phyloP scores from a whole-genome alignment of 2,888 invertebrate genomes.

The Diloba caeruleocephala region DNA sequence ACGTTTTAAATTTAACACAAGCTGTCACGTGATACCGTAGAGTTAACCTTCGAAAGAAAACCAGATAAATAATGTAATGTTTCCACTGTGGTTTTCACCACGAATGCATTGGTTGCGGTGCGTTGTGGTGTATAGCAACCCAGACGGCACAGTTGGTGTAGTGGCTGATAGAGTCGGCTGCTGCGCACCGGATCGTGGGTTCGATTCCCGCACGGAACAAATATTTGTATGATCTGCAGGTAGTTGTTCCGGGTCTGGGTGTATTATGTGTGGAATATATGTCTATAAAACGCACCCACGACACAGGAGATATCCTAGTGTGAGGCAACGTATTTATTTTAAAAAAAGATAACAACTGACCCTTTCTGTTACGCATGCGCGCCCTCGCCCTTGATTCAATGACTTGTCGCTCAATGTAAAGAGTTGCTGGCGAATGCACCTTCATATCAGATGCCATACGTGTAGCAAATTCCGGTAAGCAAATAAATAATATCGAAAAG shows the following conservation, averaged over 20 bases:
- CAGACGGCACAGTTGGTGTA: no score
- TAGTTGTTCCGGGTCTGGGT: no score
- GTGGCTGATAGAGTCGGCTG: no score
- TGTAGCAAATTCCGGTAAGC: slow-evolving; percentile 33
- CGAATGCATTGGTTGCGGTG: slow-evolving; percentile 8
- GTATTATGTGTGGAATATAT: no score
- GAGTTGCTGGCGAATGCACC: slow-evolving; percentile 49
- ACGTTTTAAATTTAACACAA: not conserved
- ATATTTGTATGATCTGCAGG: no score
- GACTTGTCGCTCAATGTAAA: slow-evolving; percentile 69
- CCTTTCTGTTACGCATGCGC: slow-evolving; percentile 77
- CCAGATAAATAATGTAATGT: slow-evolving; percentile 12
- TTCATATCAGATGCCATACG: slow-evolving; percentile 30
- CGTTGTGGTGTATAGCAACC: slow-evolving; percentile 56
- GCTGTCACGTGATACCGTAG: not conserved
- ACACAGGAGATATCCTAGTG: no score
- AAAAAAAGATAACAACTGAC: no score
- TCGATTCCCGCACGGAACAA: no score
- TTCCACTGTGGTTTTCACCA: no score
- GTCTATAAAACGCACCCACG: no score
- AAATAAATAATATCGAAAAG: slow-evolving; percentile 18
- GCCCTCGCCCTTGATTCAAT: slow-evolving; percentile 82
- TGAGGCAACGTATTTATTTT: no score
- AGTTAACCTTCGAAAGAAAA: not conserved
- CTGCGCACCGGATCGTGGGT: no score